Conservation (phyloP, 2,113 vertebrate genomes). For the Periophthalmus modestus region DNA sequence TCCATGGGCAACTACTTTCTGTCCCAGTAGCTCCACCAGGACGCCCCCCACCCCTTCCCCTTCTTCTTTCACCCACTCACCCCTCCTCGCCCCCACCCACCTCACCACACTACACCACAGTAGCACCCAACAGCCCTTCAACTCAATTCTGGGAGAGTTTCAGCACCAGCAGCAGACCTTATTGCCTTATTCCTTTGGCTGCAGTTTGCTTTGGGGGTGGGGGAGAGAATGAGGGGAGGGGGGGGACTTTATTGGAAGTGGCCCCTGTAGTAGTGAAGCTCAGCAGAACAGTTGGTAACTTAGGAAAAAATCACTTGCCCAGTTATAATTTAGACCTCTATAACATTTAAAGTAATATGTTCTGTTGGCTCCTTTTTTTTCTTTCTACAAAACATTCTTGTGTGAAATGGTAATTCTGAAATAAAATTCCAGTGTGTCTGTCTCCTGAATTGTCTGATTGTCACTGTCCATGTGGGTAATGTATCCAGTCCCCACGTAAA, state of each 20-base stretch:
- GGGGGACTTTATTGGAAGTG: conserved; percentile 20
- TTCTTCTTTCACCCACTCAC: not conserved
- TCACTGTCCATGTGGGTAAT: not conserved
- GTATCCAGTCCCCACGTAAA: too few relatives aligned
- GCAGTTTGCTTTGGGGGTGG: conserved; percentile 52
- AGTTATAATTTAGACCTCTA: not conserved
- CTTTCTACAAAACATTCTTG: not conserved
- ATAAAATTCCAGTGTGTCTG: not conserved
- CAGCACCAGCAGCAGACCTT: conserved; percentile 45
- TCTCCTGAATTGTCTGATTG: not conserved
- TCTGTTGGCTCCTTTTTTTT: not conserved
- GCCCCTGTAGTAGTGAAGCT: conserved; percentile 18
- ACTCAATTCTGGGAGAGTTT: conserved; percentile 50
- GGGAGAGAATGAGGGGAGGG: conserved; percentile 14
- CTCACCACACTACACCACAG: not conserved
- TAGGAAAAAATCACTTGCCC: not conserved
- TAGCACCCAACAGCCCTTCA: not conserved
- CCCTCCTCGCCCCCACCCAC: not conserved
- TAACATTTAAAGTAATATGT: not conserved
- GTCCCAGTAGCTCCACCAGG: conserved; percentile 14
- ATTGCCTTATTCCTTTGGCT: conserved; percentile 56
- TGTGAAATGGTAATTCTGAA: not conserved
- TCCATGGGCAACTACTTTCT: conserved; percentile 25
- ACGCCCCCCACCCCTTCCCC: not conserved
- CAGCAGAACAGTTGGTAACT: not conserved